Evolutionary conservation across 2,113 vertebrate genomes (phyloP).

Genomic region (Cynopterus brachyotis): DNA sequence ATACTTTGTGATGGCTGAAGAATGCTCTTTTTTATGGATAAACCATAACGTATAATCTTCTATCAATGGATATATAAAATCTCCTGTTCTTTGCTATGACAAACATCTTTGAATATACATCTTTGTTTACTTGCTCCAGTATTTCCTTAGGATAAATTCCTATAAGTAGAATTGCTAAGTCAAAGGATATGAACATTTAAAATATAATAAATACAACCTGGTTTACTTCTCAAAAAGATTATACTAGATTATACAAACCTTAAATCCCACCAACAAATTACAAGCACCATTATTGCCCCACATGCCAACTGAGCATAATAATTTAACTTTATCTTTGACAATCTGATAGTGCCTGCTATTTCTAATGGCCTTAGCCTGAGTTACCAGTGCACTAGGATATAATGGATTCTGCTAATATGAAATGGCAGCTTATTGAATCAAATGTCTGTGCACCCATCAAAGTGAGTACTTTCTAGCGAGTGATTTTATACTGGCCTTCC

Average conservation of each 20-base stretch:
- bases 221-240: not conserved
- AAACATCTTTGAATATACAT: not conserved
- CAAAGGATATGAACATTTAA: conserved; percentile 19
- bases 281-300: not conserved
- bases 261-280: not conserved
- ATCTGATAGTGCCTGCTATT: not conserved
- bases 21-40: not conserved
- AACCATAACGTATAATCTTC: not conserved
- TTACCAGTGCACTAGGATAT: not conserved
- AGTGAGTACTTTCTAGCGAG: not conserved
- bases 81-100: not conserved
- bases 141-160: not conserved
- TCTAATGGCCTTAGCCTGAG: not conserved
- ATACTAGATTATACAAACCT: not conserved
- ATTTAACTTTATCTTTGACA: not conserved
- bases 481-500: not conserved
- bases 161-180: not conserved
- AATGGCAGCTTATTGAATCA: conserved; percentile 18
- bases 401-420: not conserved
- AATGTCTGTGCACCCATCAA: not conserved
- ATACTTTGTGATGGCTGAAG: not conserved
- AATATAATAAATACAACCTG: not conserved
- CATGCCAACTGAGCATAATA: not conserved
- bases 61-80: not conserved
- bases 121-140: not conserved